Conservation (phyloP, 2,113 vertebrate species). For the Chamaetylas fuelleborni region DNA sequence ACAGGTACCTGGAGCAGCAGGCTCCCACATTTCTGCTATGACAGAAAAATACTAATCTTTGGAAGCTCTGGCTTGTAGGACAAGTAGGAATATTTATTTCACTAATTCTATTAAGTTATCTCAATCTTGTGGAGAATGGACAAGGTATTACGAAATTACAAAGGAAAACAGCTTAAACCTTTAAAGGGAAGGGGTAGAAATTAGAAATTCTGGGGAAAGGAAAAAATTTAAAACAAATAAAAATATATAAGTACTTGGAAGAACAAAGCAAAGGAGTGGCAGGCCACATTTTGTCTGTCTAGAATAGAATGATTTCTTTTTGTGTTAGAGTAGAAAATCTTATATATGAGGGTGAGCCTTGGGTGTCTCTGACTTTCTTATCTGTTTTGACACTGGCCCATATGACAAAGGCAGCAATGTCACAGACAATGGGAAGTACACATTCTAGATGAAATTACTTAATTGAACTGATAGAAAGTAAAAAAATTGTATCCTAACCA, state of each 20-base stretch:
- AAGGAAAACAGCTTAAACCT: not conserved
- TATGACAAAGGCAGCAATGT: not conserved
- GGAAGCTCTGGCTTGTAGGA: not conserved
- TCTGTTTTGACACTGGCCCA: not conserved
- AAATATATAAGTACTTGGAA: not conserved
- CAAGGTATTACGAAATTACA: not conserved
- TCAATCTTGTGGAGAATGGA: not conserved
- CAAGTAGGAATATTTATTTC: not conserved
- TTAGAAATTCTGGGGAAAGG: not conserved
- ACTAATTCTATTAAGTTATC: not conserved
- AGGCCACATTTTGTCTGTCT: not conserved
- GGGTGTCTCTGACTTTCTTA: not conserved
- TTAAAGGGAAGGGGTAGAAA: not conserved
- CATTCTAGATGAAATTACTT: not conserved
- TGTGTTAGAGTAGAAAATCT: not conserved
- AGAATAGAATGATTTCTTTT: not conserved
- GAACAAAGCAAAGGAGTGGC: not conserved
- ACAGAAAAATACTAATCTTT: not conserved
- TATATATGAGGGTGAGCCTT: not conserved
- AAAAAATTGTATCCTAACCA: not conserved
- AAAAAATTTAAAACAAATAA: not conserved
- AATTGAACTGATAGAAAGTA: not conserved
- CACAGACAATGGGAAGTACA: not conserved
- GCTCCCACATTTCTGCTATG: not conserved
- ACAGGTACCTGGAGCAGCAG: not conserved